phyloP scores from a whole-genome alignment of 2,113 vertebrate genomes.

The Tragelaphus buxtoni region DNA sequence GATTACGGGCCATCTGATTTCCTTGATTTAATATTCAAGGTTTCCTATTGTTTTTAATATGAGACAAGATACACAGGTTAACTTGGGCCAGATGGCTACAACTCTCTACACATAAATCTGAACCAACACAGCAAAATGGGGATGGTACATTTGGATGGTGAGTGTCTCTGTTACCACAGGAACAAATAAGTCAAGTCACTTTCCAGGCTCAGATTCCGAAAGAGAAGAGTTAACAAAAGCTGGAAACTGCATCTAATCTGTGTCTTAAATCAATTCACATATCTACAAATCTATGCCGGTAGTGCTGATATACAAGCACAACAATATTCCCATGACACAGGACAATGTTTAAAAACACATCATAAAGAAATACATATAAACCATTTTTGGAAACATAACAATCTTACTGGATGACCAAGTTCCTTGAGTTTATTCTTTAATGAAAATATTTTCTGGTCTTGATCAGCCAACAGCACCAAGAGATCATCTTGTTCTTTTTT shows the following conservation, averaged over 20 bases:
- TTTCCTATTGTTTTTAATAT: not conserved
- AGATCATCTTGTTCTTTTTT: slow-evolving; percentile 98
- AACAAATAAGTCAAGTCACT: not conserved
- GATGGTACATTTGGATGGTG: not conserved
- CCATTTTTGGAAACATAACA: not conserved
- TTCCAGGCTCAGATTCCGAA: not conserved
- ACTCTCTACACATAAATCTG: not conserved
- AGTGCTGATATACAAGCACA: not conserved
- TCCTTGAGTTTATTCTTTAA: slow-evolving; percentile 90
- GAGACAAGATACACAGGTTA: not conserved
- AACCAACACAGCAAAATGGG: not conserved
- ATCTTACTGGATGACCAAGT: slow-evolving; percentile 89
- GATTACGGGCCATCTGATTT: not conserved
- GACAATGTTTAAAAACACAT: not conserved
- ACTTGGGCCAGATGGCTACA: not conserved
- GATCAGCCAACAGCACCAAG: slow-evolving; percentile 95
- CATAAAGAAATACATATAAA: not conserved
- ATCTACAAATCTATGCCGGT: not conserved
- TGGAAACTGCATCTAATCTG: not conserved
- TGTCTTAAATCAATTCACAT: not conserved
- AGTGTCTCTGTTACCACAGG: not conserved
- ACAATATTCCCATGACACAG: not conserved
- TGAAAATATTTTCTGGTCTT: slow-evolving; percentile 93
- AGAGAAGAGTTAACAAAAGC: not conserved
- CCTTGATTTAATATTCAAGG: not conserved